Evolutionary conservation across 1,140 invertebrate genomes (phyloP).

Genomic region (Orchesella cincta): DNA sequence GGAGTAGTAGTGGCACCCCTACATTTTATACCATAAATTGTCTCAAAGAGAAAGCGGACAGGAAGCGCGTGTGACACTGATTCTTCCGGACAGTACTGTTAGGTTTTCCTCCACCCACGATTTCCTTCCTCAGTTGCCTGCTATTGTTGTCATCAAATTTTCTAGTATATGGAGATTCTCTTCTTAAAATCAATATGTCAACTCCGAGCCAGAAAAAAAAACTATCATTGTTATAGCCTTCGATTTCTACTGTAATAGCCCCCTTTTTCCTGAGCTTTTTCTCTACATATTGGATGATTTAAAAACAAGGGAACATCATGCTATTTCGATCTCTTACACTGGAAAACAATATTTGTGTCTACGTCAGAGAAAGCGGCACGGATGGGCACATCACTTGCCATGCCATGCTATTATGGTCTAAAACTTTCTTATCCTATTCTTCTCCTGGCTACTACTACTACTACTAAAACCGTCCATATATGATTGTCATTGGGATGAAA

Average conservation of each 20-base stretch:
- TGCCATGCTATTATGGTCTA: not conserved
- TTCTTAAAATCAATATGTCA: conserved; percentile 20
- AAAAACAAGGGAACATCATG: too few species aligned
- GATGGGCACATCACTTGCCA: conserved; percentile 9
- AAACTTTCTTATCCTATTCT: not conserved
- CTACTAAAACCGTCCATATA: not conserved
- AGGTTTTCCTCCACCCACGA: not conserved
- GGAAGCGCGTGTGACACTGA: conserved; percentile 23
- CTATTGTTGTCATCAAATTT: conserved; percentile 14
- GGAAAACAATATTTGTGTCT: not conserved
- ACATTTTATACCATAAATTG: conserved; percentile 10
- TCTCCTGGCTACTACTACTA: not conserved
- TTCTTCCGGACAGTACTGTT: not conserved
- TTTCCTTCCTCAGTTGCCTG: not conserved
- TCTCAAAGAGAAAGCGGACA: not conserved
- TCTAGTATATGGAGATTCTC: not conserved
- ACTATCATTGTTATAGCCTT: not conserved
- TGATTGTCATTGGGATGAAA: not conserved
- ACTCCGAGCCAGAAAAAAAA: conserved; percentile 6
- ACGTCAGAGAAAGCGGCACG: not conserved
- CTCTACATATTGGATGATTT: not conserved
- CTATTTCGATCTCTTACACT: too few species aligned
- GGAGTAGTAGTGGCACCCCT: not conserved
- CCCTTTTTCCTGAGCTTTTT: not conserved
- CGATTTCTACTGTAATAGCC: not conserved